Percentiles rank a stretch among this genome's conserved stretches.
Evolutionary conservation across 1,140 invertebrate species (phyloP).

Genomic region (Lerema accius): DNA sequence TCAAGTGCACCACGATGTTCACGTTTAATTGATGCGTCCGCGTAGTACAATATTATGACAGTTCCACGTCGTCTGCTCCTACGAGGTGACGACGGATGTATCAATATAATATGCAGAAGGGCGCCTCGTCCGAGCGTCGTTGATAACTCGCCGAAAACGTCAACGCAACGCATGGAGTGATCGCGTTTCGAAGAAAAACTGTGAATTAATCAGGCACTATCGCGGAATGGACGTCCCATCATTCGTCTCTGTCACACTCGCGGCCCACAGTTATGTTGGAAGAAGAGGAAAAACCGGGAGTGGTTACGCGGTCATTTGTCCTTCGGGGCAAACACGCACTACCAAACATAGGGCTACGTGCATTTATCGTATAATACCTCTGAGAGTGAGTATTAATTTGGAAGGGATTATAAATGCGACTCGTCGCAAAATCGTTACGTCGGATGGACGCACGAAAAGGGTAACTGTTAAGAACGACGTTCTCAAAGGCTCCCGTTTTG

Average conservation of each 20-base stretch:
- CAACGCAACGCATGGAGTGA: conserved; percentile 55
- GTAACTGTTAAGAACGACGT: conserved; percentile 2
- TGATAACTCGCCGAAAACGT: conserved; percentile 59
- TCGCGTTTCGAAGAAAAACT: conserved; percentile 75
- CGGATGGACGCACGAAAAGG: conserved; percentile 5
- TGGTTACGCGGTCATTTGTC: conserved; percentile 71
- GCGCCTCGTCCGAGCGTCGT: conserved; percentile 3
- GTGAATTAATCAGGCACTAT: conserved; percentile 73
- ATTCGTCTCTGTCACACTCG: conserved; percentile 65
- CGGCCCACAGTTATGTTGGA: conserved; percentile 42
- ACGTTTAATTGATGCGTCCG: conserved; percentile 67
- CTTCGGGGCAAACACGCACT: conserved; percentile 57
- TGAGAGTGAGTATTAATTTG: conserved; percentile 45
- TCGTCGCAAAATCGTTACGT: conserved; percentile 26
- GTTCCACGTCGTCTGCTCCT: conserved; percentile 42
- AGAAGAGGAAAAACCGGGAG: conserved; percentile 61
- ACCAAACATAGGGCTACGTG: conserved; percentile 46
- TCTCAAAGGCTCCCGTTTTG: conserved; percentile 16
- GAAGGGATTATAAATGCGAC: conserved; percentile 48
- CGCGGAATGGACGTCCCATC: conserved; percentile 59
- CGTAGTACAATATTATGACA: conserved; percentile 69
- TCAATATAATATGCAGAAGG: conserved; percentile 14
- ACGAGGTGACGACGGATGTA: conserved; percentile 26
- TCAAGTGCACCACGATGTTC: conserved; percentile 62
- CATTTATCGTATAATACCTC: conserved; percentile 40